Percentiles rank a stretch among this genome's conserved stretches.
These are phyloP conservation scores for Lasioglossum figueresi DNA, from an alignment of 2,888 invertebrate genomes.

Conservation along the genomic window DNA sequence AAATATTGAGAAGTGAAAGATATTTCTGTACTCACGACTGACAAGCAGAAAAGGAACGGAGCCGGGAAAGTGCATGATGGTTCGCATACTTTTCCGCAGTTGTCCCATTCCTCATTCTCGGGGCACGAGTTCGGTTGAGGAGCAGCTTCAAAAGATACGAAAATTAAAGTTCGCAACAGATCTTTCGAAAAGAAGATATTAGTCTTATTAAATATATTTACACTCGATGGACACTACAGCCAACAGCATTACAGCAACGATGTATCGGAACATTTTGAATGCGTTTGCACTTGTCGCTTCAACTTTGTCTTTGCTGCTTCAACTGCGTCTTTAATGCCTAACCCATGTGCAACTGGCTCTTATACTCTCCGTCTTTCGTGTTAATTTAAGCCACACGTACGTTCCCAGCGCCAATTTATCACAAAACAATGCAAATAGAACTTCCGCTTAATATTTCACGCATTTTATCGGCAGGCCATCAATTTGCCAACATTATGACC, in stretches of 20 bases:
- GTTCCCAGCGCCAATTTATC: background rate
- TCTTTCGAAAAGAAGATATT: too few relatives aligned
- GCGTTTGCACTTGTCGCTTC: background rate
- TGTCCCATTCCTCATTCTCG: background rate
- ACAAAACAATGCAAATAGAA: background rate
- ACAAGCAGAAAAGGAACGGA: fast-evolving
- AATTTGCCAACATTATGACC: background rate
- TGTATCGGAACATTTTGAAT: background rate
- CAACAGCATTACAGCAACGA: background rate
- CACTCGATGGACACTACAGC: background rate
- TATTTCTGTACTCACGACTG: background rate
- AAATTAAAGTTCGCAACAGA: background rate
- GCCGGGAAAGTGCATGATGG: background rate
- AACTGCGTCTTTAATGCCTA: background rate
- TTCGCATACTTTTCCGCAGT: background rate
- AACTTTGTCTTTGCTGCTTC: background rate
- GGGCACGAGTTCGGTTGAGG: background rate
- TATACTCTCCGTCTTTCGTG: background rate
- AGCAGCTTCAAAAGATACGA: background rate
- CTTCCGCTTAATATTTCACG: background rate
- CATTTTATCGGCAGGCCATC: background rate
- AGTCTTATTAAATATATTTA: background rate
- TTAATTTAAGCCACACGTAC: background rate
- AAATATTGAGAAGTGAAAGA: background rate
- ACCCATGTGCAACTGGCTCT: background rate